Conservation (phyloP, 2,797 vertebrate genomes). For the Catamblyrhynchus diadema region DNA sequence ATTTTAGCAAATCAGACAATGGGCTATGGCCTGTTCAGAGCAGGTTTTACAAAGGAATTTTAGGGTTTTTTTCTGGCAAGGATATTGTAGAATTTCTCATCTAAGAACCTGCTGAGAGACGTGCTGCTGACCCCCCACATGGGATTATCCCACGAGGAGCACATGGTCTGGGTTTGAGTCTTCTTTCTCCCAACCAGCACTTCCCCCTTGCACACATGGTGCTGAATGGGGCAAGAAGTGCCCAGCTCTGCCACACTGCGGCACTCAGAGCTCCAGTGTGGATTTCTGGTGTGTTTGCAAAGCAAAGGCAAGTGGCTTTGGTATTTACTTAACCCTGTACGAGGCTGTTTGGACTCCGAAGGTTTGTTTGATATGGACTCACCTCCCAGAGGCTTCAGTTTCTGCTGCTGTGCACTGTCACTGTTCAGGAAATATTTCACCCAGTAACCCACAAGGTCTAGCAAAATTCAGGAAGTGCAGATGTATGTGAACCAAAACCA, state of each 20-base stretch:
- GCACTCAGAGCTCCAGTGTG: neutral
- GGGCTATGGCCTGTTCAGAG: neutral
- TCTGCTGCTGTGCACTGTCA: neutral
- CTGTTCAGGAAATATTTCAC: slow-evolving; percentile 2
- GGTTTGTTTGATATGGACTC: neutral
- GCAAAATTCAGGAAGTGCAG: slow-evolving; percentile 23
- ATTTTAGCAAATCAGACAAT: neutral
- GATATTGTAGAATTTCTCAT: neutral
- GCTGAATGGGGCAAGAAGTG: neutral
- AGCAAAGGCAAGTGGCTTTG: neutral
- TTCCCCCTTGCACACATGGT: fast-evolving
- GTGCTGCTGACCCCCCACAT: neutral
- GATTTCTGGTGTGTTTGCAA: neutral
- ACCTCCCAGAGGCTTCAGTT: neutral
- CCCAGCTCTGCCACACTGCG: neutral
- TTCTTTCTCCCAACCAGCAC: neutral
- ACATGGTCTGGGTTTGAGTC: fast-evolving
- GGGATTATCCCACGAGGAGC: fast-evolving
- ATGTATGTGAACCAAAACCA: neutral
- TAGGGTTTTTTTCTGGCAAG: neutral
- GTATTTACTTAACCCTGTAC: fast-evolving
- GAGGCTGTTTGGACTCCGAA: neutral
- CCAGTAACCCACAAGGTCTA: neutral
- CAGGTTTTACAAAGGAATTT: neutral
- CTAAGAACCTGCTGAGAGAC: neutral